These are phyloP conservation scores for Muntiacus reevesi DNA, from an alignment of 2,113 vertebrate genomes.

Conservation along the genomic window DNA sequence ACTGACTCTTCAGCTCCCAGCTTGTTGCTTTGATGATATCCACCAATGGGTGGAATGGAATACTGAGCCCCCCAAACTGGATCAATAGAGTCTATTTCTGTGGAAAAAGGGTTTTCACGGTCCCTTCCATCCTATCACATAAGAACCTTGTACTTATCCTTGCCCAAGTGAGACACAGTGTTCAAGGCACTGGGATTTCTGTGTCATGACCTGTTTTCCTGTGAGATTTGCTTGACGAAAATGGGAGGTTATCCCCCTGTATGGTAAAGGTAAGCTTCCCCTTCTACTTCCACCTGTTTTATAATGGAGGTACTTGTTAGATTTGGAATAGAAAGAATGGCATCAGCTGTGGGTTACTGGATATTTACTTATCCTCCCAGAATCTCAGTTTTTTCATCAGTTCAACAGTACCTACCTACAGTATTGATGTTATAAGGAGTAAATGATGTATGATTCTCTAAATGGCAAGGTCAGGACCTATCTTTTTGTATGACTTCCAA, in stretches of 20 bases:
- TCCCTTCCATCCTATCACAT: neutral
- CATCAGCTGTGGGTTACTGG: neutral
- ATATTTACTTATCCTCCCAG: neutral
- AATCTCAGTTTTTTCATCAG: neutral
- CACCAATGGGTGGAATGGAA: neutral
- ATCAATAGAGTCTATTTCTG: neutral
- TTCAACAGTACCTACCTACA: neutral
- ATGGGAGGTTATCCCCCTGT: neutral
- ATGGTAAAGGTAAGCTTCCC: neutral
- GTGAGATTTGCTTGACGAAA: neutral
- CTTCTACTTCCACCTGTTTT: neutral
- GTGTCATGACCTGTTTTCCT: neutral
- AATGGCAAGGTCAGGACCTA: neutral
- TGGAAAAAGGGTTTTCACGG: neutral
- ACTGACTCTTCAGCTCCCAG: neutral
- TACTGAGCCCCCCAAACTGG: neutral
- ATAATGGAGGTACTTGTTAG: neutral
- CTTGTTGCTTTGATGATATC: neutral
- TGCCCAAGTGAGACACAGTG: neutral
- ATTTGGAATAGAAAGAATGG: neutral
- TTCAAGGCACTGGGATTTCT: neutral
- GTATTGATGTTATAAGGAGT: neutral
- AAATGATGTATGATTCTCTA: neutral
- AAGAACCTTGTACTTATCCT: neutral
- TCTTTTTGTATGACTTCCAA: neutral